Base-by-base conservation (phyloP, 2,888 invertebrate genomes). In the Platycheirus albimanus region DNA sequence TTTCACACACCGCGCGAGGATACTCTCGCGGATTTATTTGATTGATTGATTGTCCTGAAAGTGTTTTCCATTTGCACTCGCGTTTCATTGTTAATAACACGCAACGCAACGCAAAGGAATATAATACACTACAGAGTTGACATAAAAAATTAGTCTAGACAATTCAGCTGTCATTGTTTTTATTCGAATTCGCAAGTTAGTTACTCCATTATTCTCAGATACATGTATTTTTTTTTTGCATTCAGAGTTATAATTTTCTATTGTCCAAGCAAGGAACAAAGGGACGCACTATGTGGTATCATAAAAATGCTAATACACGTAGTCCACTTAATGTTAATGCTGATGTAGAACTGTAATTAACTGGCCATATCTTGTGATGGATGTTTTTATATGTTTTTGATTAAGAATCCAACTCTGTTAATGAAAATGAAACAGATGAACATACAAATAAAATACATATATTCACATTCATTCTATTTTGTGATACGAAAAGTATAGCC, bases 141-240 rank as follows among this genome's bases (percentile, higher is more conserved):
- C 64, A 54, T 45, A 47, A 30, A 43, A 38, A 13, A 51, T 28
- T 19, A 15, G 78, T 78, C 78, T 78, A 78, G 78, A 78, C 78
- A 28, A 47, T 33, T 38, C 8, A 20, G 49, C 64, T 45, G 19
- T 33, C 38, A 6, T 69, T 20, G 19, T 54, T 43, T 47, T 47
- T 47, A 13, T 24, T 45, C 28, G 33, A 15, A 45, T n/a, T n/a
- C n/a, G n/a, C n/a, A n/a, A n/a, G n/a, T n/a, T n/a, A n/a, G n/a
- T n/a, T 45, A 47, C 33, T 36, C 45, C 24, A 56, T 56, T 36
- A 41, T 58, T 58, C 41, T 41, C 41, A 33, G 58, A 41, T 38
- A 41, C 24, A 28, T 11, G 41, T 41, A 11, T 28, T 19, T 45
- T 13, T 41, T 19, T 41, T 58, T n/a, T n/a, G n/a, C n/a, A n/a